A percentile compares a stretch with the other conserved stretches of the same genome.
phyloP scores from a whole-genome alignment of 2,113 vertebrate genomes.

The Cyphomyrus discorhynchus region DNA sequence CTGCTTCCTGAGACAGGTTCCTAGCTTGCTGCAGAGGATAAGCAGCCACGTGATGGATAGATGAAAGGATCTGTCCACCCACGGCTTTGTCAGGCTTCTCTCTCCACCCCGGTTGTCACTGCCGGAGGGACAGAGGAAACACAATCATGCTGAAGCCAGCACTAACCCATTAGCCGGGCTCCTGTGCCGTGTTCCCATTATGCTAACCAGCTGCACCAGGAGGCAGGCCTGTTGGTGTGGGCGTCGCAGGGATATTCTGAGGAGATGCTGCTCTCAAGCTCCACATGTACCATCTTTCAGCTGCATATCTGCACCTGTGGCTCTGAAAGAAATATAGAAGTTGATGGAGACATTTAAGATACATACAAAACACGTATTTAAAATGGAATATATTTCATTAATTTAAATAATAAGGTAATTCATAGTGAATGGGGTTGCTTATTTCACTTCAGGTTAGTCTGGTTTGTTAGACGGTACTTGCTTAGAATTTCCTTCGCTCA shows the following conservation, averaged over 20 bases:
- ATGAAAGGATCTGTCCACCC: neutral
- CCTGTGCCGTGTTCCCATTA: constrained; percentile 14
- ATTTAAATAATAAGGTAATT: neutral
- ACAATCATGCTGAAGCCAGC: neutral
- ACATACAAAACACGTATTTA: neutral
- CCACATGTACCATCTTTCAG: neutral
- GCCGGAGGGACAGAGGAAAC: neutral
- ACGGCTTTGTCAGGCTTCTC: neutral
- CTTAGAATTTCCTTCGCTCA: neutral
- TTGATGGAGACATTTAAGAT: neutral
- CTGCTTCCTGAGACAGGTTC: neutral
- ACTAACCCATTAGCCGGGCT: neutral
- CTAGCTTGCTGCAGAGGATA: neutral
- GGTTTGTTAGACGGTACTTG: neutral
- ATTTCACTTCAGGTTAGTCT: neutral
- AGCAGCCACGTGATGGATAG: neutral
- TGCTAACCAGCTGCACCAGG: neutral
- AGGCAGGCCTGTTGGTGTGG: neutral
- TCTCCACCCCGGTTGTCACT: neutral
- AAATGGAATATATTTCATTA: neutral
- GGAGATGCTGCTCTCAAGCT: neutral
- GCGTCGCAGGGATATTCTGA: neutral
- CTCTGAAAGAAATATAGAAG: neutral
- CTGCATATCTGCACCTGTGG: neutral
- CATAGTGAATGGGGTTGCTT: neutral